phyloP scores from a whole-genome alignment of 1,140 invertebrate genomes.

The Saccostrea cuccullata region DNA sequence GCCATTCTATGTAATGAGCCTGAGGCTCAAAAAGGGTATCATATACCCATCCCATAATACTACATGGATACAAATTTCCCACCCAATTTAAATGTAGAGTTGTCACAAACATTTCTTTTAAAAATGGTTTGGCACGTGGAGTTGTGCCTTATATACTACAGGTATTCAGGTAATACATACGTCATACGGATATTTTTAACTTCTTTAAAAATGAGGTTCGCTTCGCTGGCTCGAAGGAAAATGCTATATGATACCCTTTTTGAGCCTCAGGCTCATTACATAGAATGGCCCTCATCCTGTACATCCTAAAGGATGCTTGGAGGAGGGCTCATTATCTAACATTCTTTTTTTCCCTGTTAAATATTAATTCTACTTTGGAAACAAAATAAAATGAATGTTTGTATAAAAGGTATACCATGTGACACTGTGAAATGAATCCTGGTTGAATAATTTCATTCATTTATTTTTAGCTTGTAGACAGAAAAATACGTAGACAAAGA shows the following conservation, averaged over 20 bases:
- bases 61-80: not conserved
- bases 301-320: too few relatives aligned
- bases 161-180: not conserved
- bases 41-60: not conserved
- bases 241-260: not conserved
- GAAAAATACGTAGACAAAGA: too few relatives aligned
- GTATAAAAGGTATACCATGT: too few relatives aligned
- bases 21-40: not conserved
- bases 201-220: not conserved
- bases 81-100: not conserved
- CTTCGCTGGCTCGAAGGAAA: not conserved
- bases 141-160: not conserved
- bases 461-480: too few relatives aligned
- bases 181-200: not conserved
- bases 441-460: too few relatives aligned
- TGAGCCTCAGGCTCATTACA: not conserved
- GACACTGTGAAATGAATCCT: too few relatives aligned
- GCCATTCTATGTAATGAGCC: too few relatives aligned
- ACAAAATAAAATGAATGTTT: too few relatives aligned
- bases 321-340: not conserved
- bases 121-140: too few relatives aligned
- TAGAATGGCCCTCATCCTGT: too few relatives aligned
- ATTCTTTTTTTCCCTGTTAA: not conserved
- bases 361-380: too few relatives aligned
- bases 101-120: slow-evolving; percentile 2